Base-by-base conservation (phyloP, 2,888 invertebrate genomes). In the Branchipolynoe longqiensis region DNA sequence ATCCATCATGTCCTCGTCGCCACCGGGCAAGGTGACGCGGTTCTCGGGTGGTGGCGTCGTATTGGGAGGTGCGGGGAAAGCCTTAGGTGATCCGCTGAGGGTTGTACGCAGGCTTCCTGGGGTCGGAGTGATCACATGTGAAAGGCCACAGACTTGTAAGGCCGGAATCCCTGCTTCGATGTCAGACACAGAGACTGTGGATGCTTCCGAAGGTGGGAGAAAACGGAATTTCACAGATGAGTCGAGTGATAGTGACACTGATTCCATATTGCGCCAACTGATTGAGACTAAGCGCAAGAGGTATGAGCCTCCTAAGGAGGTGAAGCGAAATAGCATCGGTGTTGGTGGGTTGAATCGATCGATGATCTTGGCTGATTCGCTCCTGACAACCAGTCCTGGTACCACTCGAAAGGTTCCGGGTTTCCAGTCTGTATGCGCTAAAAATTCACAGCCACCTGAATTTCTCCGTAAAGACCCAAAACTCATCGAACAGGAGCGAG, bases 81-180 rank as follows among this genome's bases (percentile, higher is more conserved):
- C n/a, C n/a, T n/a, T n/a, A n/a, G n/a, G n/a, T n/a, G n/a, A 56
- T 1, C 58, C 40, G 2, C 1, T 40, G n/a, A 8, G 33, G 25
- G 40, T 83, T 38, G 69, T 69, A 0, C 41, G 84, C 1, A 38
- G 54, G 6, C 28, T 84, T 8, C 84, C 84, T 2, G 84, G 84
- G 22, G 54, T 84, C n/a, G 84, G 84, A 25, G 3, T 84, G 12
- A 84, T 84, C 8, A 73, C 69, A 0, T 64, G 25, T 6, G 83
- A 83, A 40, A 31, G 83, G 25, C 59, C 58, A n/a, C 14, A 25
- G 1, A 38, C 40, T 38, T 40, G n/a, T 25, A 38, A n/a, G 14
- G 25, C 28, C 1, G 31, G 28, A 4, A 2, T 31, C 31, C 25
- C n/a, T 28, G 31, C 28, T 2, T 25, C 28, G 14, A 62, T 25